phyloP scores from a whole-genome alignment of 2,797 vertebrate genomes.

The Hypotaenidia okinawae region DNA sequence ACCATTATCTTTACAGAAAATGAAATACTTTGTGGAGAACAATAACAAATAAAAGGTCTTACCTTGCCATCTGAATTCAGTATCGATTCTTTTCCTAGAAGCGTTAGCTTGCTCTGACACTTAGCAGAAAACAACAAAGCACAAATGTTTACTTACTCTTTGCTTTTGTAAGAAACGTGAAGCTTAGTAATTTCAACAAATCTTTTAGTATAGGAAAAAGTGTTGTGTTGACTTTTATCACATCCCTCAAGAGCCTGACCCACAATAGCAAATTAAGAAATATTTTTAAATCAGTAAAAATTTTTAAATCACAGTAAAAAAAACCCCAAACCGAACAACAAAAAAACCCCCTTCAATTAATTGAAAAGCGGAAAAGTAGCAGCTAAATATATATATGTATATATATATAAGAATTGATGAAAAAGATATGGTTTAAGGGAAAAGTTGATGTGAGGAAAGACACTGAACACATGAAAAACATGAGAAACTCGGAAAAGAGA shows the following conservation, averaged over 20 bases:
- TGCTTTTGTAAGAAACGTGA: not conserved
- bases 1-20: not conserved
- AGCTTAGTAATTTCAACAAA: not conserved
- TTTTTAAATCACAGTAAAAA: not conserved
- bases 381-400: not conserved
- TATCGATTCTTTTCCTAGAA: conserved; percentile 26
- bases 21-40: not conserved
- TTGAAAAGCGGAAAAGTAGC: not conserved
- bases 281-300: not conserved
- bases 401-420: not conserved
- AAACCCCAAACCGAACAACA: no score
- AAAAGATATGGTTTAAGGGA: not conserved
- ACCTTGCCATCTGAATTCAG: conserved; percentile 68
- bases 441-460: not conserved
- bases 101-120: conserved; percentile 66
- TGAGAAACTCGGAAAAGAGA: not conserved
- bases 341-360: not conserved
- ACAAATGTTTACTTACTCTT: conserved; percentile 9
- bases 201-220: not conserved
- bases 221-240: not conserved
- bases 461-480: not conserved
- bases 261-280: not conserved
- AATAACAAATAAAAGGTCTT: not conserved
- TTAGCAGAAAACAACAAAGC: conserved; percentile 59
- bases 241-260: not conserved